Conservation (phyloP, 1,140 invertebrate species). For the Caenorhabditis latens region DNA sequence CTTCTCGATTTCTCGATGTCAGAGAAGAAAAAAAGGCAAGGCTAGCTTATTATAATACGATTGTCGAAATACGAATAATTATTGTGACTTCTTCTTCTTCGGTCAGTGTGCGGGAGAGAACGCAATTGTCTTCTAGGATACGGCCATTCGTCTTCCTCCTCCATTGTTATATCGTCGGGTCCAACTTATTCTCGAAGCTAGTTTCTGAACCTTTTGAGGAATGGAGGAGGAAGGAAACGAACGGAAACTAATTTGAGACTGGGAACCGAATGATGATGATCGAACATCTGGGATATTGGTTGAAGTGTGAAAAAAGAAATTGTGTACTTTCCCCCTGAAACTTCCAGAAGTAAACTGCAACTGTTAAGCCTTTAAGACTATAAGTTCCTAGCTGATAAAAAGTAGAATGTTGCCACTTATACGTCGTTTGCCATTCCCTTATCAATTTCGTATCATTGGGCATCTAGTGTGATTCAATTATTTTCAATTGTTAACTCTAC, state of each 20-base stretch:
- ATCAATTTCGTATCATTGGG: conserved; percentile 38
- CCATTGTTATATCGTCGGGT: conserved; percentile 36
- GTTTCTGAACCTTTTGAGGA: conserved; percentile 27
- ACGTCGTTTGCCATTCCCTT: background rate
- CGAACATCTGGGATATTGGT: background rate
- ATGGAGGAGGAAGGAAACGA: background rate
- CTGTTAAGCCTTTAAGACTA: conserved; percentile 22
- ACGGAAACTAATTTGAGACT: conserved; percentile 39
- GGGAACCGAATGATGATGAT: conserved; percentile 25
- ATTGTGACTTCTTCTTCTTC: conserved; percentile 34
- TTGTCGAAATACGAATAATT: conserved; percentile 45
- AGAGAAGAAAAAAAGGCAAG: conserved; percentile 1
- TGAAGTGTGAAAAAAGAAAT: background rate
- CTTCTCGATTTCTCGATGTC: conserved; percentile 3
- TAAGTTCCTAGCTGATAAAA: conserved; percentile 44
- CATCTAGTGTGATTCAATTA: conserved; percentile 1
- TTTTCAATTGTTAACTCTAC: background rate
- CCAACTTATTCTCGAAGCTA: conserved; percentile 41
- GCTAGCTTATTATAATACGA: conserved; percentile 49
- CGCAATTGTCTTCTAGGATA: conserved; percentile 44
- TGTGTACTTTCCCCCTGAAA: background rate
- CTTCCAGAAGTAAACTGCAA: background rate
- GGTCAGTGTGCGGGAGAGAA: background rate
- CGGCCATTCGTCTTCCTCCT: conserved; percentile 30
- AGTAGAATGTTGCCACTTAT: conserved; percentile 8